Conservation (phyloP, 2,888 invertebrate genomes). For the Noctua janthe region DNA sequence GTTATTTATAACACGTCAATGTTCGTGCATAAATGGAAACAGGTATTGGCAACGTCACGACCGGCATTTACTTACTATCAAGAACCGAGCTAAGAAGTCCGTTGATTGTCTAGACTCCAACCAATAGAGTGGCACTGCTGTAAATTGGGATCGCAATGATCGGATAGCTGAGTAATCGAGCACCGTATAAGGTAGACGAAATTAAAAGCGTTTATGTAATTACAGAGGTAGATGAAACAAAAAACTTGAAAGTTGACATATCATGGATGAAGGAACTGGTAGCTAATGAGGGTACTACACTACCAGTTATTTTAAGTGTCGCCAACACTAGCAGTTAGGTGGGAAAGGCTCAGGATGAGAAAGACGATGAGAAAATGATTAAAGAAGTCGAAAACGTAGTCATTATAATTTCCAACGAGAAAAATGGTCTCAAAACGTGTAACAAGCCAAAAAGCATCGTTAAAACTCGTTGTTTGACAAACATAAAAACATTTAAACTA, state of each 20-base stretch:
- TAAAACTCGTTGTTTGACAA: conserved; percentile 32
- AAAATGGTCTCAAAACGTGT: not conserved
- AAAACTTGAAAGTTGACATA: conserved; percentile 51
- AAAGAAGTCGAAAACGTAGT: conserved; percentile 26
- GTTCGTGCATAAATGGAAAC: conserved; percentile 75
- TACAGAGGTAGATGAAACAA: conserved; percentile 35
- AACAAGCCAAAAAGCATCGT: conserved; percentile 22
- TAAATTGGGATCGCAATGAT: conserved; percentile 63
- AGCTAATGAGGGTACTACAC: conserved; percentile 23
- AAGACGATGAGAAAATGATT: not conserved
- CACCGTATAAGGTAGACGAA: conserved; percentile 54
- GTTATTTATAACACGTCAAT: conserved; percentile 59
- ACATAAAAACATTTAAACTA: conserved; percentile 55
- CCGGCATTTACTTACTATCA: conserved; percentile 77
- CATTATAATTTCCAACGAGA: not conserved
- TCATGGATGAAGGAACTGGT: conserved; percentile 29
- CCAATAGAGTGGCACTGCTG: conserved; percentile 62
- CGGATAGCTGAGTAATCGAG: conserved; percentile 56
- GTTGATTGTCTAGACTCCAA: conserved; percentile 72
- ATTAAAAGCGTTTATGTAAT: conserved; percentile 52
- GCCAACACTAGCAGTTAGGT: conserved; percentile 13
- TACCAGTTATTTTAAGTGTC: conserved; percentile 20
- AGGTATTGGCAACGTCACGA: conserved; percentile 74
- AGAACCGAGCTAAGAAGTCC: conserved; percentile 69
- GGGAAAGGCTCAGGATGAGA: not conserved